Evolutionary conservation across 2,888 invertebrate species (phyloP).

Genomic region (Phania funesta): DNA sequence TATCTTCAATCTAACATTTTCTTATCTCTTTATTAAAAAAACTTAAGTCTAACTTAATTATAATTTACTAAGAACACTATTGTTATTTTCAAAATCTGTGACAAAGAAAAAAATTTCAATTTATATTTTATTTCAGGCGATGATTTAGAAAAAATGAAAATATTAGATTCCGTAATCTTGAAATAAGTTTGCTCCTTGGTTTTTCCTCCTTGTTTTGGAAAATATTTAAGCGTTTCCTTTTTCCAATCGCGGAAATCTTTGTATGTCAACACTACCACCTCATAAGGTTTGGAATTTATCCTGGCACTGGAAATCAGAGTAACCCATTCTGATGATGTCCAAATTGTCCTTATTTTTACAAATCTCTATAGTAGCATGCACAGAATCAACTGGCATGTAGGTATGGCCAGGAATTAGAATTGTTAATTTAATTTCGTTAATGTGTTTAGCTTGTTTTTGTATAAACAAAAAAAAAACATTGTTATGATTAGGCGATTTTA

Average conservation of each 20-base stretch:
- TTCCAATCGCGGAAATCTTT: background rate
- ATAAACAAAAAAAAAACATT: background rate
- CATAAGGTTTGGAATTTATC: background rate
- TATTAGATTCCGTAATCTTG: constrained; percentile 19
- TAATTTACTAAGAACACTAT: too few species aligned
- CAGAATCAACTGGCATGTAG: background rate
- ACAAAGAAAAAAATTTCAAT: too few species aligned
- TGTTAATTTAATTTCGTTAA: background rate
- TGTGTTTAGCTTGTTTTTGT: background rate
- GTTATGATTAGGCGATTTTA: background rate
- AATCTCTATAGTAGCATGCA: background rate
- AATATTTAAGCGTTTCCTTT: background rate
- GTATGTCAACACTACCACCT: background rate
- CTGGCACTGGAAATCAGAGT: background rate
- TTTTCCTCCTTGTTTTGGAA: background rate
- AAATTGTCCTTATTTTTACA: background rate
- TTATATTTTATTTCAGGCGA: constrained; percentile 1
- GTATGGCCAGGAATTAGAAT: background rate
- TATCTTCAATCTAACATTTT: too few species aligned
- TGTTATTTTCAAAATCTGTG: too few species aligned
- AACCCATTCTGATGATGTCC: background rate
- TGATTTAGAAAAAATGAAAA: constrained; percentile 14
- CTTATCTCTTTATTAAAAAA: too few species aligned
- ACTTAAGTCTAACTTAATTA: too few species aligned
- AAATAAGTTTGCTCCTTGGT: background rate